Percentiles rank a stretch among this genome's conserved stretches.
These are phyloP conservation scores for Ramphastos sulfuratus DNA, from an alignment of 2,113 vertebrate genomes.

Conservation along the genomic window DNA sequence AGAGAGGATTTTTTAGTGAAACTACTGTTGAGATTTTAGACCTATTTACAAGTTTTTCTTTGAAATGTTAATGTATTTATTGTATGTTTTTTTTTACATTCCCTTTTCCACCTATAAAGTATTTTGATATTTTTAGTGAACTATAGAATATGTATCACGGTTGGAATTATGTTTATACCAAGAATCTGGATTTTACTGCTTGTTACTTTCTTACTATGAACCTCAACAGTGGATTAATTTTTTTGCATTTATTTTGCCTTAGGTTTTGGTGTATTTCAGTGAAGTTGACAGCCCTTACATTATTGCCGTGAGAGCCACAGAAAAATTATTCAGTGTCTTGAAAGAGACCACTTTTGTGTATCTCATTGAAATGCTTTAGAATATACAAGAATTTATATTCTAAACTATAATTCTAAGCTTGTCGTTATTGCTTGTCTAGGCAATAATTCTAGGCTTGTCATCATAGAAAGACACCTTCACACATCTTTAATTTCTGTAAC, in stretches of 20 bases:
- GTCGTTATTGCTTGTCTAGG: slow-evolving; percentile 54
- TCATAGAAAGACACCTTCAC: slow-evolving; percentile 65
- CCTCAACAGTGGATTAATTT: neutral
- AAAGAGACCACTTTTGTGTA: slow-evolving; percentile 20
- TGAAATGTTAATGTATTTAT: neutral
- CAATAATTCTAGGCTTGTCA: slow-evolving; percentile 59
- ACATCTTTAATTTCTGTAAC: slow-evolving; percentile 68
- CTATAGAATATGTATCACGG: neutral
- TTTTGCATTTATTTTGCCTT: slow-evolving; percentile 32
- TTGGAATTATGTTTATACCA: neutral
- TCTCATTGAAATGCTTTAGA: slow-evolving; percentile 24
- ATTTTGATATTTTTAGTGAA: neutral
- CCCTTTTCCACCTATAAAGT: neutral
- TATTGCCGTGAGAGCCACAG: neutral
- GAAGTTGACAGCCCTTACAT: slow-evolving; percentile 10
- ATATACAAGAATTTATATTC: slow-evolving; percentile 48
- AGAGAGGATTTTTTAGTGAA: neutral
- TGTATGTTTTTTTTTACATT: neutral
- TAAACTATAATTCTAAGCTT: slow-evolving; percentile 61
- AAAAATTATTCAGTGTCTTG: neutral
- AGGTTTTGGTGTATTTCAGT: slow-evolving; percentile 26
- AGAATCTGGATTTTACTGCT: neutral
- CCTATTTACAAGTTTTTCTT: neutral
- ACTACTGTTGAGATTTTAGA: neutral
- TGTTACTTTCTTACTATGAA: neutral